Percentiles rank a stretch among this genome's conserved stretches.
These are phyloP conservation scores for Eupithecia subumbrata DNA, from an alignment of 2,888 invertebrate genomes.

Conservation along the genomic window DNA sequence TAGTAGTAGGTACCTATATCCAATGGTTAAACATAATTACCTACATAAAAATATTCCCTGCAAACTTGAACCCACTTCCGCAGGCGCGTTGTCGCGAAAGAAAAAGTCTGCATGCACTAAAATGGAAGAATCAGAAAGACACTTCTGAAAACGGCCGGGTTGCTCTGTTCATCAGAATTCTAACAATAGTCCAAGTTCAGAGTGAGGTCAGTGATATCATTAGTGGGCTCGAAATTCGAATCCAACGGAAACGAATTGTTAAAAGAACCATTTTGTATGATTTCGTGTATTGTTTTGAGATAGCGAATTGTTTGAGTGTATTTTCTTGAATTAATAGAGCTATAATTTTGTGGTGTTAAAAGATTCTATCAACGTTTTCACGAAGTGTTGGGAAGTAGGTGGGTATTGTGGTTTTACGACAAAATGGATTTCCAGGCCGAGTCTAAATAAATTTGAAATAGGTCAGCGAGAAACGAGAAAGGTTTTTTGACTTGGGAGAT, in stretches of 20 bases:
- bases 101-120: neutral
- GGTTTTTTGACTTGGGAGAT: neutral
- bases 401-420: neutral
- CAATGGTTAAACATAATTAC: too few relatives aligned
- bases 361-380: slow-evolving; percentile 20
- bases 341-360: slow-evolving; percentile 28
- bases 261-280: slow-evolving; percentile 54
- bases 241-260: slow-evolving; percentile 60
- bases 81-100: neutral
- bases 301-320: slow-evolving; percentile 34
- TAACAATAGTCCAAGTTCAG: slow-evolving; percentile 26
- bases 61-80: neutral
- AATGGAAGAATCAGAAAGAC: neutral
- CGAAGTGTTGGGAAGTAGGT: neutral
- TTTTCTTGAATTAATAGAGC: slow-evolving; percentile 26
- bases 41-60: too few relatives aligned
- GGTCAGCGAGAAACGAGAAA: neutral
- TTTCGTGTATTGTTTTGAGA: slow-evolving; percentile 43
- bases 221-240: slow-evolving; percentile 39
- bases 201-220: slow-evolving; percentile 44
- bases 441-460: neutral
- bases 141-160: slow-evolving; percentile 6
- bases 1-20: too few relatives aligned
- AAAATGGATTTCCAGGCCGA: neutral
- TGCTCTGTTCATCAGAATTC: neutral